Base-by-base conservation (phyloP, 2,888 invertebrate genomes). In the Bugulina stolonifera region DNA sequence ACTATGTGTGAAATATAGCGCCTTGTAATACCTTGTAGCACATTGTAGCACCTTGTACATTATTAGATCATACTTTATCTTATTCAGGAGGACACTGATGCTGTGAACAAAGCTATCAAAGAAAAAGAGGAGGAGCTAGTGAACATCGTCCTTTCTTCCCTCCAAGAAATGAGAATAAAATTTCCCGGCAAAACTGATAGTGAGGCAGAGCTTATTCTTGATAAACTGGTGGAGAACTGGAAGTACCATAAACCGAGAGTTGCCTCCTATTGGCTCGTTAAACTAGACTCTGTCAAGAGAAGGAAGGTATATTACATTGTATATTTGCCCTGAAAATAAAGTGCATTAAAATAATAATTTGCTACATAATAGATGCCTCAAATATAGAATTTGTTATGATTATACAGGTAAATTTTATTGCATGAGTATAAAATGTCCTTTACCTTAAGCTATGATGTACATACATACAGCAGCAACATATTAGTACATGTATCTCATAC, bases 201-300 rank as follows among this genome's bases (percentile, higher is more conserved):
- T 23, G 82, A 83, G 73, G 82, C 83, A 5, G 82, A 83, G 57
- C 73, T 76, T 14, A 78, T 83, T 35, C 76, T 83, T 27, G 80
- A 82, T 72, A 81, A 79, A 76, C 81, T 83, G 43, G 78, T 81
- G 78, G 82, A 82, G 71, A 82, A 83, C 75, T 83, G 83, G 83
- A 83, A 82, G 73, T 81, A 80, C 72, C 82, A 84, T 76, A 84
- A 84, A 73, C 81, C 83, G 25, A 79, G 81, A 75, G 79, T 84
- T 75, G 83, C 83, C 3, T 82, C 83, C 0, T 84, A 84, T 74
- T 84, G 84, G 84, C 77, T 84, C 29, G 81, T 81, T 1, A 83
- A 83, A 72, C 76, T 84, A 54, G 84, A 84, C 74, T 80, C 82
- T 27, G 80, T 80, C 54, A 84, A 84, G 74, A 72, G 84, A 72